Conservation (phyloP, 2,797 vertebrate species). For the Malacoraja senta region DNA sequence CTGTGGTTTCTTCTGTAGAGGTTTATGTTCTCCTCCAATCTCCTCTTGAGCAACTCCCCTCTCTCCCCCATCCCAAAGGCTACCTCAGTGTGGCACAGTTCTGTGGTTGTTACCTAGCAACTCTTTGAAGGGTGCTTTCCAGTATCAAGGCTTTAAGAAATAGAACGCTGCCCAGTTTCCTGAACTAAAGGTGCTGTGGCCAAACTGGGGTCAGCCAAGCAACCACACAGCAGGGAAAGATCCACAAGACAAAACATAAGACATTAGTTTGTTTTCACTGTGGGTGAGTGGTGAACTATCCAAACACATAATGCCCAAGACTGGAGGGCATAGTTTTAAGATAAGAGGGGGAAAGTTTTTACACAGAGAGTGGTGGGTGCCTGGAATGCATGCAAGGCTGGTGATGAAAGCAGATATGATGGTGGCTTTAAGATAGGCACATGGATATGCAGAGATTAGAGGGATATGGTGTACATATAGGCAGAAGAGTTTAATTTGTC, state of each 20-base stretch:
- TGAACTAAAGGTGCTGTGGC: background rate
- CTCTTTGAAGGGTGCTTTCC: background rate
- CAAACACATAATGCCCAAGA: no score
- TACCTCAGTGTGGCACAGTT: background rate
- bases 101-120: background rate
- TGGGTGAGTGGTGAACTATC: background rate
- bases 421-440: no score
- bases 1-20: no score
- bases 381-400: no score
- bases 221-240: background rate
- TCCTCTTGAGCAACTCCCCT: background rate
- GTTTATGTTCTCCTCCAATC: background rate
- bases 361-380: no score
- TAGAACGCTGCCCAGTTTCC: background rate
- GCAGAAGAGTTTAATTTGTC: no score
- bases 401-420: no score
- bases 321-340: no score
- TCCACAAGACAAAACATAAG: background rate
- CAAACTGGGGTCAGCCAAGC: background rate
- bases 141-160: background rate
- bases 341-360: no score
- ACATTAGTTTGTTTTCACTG: background rate
- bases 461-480: no score
- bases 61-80: background rate
- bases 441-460: no score